Evolutionary conservation across 2,113 vertebrate species (phyloP).

Genomic region (Callipepla californica): DNA sequence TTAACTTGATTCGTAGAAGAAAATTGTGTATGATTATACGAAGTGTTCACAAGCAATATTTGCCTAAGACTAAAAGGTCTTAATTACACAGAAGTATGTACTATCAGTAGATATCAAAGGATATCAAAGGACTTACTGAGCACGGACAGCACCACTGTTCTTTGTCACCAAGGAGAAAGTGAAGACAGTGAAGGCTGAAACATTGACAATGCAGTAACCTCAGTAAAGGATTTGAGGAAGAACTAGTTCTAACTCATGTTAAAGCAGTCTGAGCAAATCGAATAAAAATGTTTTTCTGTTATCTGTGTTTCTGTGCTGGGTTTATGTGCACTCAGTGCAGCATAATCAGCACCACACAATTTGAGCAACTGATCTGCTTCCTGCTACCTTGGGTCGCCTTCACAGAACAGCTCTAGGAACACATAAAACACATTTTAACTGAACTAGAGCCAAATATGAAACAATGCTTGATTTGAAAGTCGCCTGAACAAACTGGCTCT

Average conservation of each 20-base stretch:
- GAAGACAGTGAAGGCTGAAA: neutral
- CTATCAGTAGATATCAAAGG: neutral
- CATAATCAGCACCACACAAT: neutral
- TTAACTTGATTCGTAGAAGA: neutral
- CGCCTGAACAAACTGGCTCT: constrained; percentile 16
- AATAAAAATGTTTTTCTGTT: neutral
- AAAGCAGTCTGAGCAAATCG: neutral
- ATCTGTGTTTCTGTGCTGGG: neutral
- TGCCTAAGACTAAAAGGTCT: neutral
- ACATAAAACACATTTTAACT: neutral
- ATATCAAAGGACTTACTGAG: neutral
- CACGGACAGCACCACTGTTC: neutral
- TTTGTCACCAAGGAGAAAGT: neutral
- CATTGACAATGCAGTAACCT: neutral
- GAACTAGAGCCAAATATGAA: neutral
- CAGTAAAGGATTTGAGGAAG: neutral
- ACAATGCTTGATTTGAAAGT: constrained; percentile 26
- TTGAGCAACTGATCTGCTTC: neutral
- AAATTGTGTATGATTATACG: neutral
- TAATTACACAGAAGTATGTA: neutral
- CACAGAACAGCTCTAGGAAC: neutral
- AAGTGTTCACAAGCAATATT: neutral
- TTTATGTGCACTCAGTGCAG: neutral
- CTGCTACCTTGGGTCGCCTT: neutral
- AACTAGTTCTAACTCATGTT: neutral